A percentile compares a stretch with the other conserved stretches of the same genome.
Conservation (phyloP, 1,140 invertebrate species). For the Heliothis virescens region DNA sequence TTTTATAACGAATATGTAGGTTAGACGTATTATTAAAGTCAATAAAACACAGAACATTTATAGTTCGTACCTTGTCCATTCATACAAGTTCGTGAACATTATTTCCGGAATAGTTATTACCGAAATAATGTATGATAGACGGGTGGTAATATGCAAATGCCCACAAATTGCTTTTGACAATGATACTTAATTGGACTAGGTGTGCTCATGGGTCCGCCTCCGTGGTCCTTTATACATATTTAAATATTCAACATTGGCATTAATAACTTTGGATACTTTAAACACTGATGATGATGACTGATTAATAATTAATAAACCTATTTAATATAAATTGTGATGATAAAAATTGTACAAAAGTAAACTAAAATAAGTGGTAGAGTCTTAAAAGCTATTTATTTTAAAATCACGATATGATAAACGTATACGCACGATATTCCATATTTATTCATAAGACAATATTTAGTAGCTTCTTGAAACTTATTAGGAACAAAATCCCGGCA, state of each 20-base stretch:
- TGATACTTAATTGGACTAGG: constrained; percentile 43
- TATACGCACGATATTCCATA: constrained; percentile 22
- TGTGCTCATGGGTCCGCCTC: constrained; percentile 19
- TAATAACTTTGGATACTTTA: not conserved
- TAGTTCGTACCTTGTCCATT: constrained; percentile 20
- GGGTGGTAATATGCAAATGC: constrained; percentile 45
- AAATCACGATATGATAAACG: constrained; percentile 4
- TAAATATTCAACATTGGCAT: not conserved
- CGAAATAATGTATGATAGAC: constrained; percentile 36
- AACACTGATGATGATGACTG: not conserved
- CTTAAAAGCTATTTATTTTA: constrained; percentile 14
- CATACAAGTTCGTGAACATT: constrained; percentile 5
- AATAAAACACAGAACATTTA: not conserved
- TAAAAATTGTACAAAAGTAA: not conserved
- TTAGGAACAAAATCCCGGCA: constrained; percentile 32
- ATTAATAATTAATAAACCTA: no score
- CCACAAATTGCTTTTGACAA: constrained; percentile 44
- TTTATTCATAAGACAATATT: constrained; percentile 38
- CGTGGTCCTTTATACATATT: constrained; percentile 18
- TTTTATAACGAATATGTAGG: not conserved
- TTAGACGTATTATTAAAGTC: not conserved
- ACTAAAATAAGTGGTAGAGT: not conserved
- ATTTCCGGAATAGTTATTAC: constrained; percentile 31
- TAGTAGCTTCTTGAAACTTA: constrained; percentile 22
- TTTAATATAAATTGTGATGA: not conserved